phyloP scores from a whole-genome alignment of 1,140 invertebrate species.

The Lutraria rhynchaena region DNA sequence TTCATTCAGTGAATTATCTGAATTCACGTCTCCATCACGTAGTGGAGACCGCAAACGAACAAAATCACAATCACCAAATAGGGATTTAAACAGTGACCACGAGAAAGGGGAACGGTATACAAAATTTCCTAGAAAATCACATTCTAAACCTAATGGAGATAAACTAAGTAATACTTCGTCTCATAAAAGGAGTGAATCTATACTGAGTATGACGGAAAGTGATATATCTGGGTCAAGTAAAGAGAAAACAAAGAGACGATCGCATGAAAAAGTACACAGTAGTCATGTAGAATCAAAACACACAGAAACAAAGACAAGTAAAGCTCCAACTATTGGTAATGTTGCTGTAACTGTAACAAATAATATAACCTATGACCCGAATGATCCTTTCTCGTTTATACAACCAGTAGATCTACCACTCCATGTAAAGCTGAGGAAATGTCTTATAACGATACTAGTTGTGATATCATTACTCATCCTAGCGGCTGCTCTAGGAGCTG shows the following conservation, averaged over 20 bases:
- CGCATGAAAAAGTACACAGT: not conserved
- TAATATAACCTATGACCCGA: slow-evolving; percentile 46
- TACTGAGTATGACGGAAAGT: slow-evolving; percentile 38
- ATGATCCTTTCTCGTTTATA: slow-evolving; percentile 55
- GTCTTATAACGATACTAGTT: slow-evolving; percentile 26
- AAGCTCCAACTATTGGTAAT: slow-evolving; percentile 41
- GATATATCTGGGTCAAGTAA: slow-evolving; percentile 18
- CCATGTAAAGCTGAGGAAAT: slow-evolving; percentile 38
- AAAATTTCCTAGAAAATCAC: not conserved
- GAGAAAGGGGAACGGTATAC: slow-evolving; percentile 15
- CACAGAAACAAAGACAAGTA: not conserved
- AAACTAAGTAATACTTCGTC: not conserved
- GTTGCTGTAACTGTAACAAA: slow-evolving; percentile 52
- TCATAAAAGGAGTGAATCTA: slow-evolving; percentile 29
- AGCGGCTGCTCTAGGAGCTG: slow-evolving; percentile 45
- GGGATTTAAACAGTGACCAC: not conserved
- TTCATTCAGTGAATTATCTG: slow-evolving; percentile 50
- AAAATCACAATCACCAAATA: not conserved
- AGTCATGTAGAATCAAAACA: not conserved
- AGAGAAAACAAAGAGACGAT: slow-evolving; percentile 15
- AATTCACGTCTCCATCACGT: slow-evolving; percentile 8
- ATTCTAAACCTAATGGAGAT: not conserved
- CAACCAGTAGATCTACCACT: slow-evolving; percentile 51
- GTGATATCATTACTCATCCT: slow-evolving; percentile 45
- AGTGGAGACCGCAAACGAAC: not conserved